A percentile compares a stretch with the other conserved stretches of the same genome.
phyloP scores from a whole-genome alignment of 2,888 invertebrate genomes.

The Alloplasta piceator region DNA sequence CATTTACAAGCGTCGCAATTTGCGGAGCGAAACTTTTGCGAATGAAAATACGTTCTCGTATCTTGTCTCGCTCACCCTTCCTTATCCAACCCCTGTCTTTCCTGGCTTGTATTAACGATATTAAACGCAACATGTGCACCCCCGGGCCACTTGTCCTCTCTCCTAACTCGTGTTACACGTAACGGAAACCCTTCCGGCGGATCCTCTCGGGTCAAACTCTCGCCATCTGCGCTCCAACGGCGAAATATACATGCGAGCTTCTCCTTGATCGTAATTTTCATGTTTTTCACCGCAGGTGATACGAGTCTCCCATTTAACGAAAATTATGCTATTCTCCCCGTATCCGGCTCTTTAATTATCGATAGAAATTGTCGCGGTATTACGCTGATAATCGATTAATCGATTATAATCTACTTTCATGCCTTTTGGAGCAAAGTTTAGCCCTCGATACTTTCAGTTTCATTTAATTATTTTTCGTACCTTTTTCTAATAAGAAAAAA shows the following conservation, averaged over 20 bases:
- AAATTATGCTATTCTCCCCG: not conserved
- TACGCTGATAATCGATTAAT: too few relatives aligned
- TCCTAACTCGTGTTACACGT: slow-evolving; percentile 20
- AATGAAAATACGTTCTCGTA: slow-evolving; percentile 18
- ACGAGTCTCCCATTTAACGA: not conserved
- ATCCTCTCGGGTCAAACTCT: not conserved
- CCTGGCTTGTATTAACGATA: slow-evolving; percentile 19
- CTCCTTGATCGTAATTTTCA: slow-evolving; percentile 4
- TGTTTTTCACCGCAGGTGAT: not conserved
- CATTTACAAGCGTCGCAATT: slow-evolving; percentile 31
- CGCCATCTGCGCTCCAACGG: too few relatives aligned
- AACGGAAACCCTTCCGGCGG: slow-evolving; percentile 16
- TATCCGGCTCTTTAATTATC: not conserved
- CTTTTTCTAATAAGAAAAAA: too few relatives aligned
- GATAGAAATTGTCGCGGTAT: not conserved
- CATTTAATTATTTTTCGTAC: too few relatives aligned
- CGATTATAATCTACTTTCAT: too few relatives aligned
- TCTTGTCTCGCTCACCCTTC: not conserved
- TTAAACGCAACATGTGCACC: slow-evolving; percentile 18
- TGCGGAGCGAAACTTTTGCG: slow-evolving; percentile 6
- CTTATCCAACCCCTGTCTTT: not conserved
- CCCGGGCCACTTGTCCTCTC: not conserved
- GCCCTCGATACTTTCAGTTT: too few relatives aligned
- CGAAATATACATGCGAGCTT: not conserved
- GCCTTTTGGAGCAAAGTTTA: too few relatives aligned